These are phyloP conservation scores for Cichladusa arquata DNA, from an alignment of 2,113 vertebrate species.

Conservation along the genomic window DNA sequence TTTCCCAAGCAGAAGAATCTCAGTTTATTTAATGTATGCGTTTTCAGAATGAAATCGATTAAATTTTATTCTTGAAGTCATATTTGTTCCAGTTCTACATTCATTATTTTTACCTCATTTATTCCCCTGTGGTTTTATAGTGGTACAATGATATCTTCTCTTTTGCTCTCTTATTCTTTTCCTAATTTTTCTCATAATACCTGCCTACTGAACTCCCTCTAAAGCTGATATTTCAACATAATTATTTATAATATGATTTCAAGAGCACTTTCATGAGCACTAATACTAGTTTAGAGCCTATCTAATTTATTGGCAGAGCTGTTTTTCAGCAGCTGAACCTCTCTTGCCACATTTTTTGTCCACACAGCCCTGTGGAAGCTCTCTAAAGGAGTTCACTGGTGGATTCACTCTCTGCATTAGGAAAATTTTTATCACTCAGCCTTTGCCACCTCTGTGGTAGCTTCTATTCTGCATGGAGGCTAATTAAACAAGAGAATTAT, in stretches of 20 bases:
- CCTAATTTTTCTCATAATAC: not conserved
- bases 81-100: not conserved
- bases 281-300: not conserved
- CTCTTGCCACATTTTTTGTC: not conserved
- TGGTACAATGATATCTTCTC: not conserved
- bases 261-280: not conserved
- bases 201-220: not conserved
- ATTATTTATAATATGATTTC: not conserved
- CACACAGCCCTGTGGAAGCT: not conserved
- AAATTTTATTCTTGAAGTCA: not conserved
- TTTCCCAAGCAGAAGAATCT: not conserved
- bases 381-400: not conserved
- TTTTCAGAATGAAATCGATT: not conserved
- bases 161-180: not conserved
- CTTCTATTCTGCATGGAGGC: not conserved
- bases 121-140: not conserved
- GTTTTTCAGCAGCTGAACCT: not conserved
- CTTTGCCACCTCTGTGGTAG: not conserved
- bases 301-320: not conserved
- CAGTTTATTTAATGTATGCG: not conserved
- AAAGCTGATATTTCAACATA: not conserved
- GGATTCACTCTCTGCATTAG: not conserved
- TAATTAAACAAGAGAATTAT: not conserved
- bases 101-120: not conserved
- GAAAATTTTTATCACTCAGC: not conserved